Conservation (phyloP, 2,797 vertebrate genomes). For the Mycteria americana region DNA sequence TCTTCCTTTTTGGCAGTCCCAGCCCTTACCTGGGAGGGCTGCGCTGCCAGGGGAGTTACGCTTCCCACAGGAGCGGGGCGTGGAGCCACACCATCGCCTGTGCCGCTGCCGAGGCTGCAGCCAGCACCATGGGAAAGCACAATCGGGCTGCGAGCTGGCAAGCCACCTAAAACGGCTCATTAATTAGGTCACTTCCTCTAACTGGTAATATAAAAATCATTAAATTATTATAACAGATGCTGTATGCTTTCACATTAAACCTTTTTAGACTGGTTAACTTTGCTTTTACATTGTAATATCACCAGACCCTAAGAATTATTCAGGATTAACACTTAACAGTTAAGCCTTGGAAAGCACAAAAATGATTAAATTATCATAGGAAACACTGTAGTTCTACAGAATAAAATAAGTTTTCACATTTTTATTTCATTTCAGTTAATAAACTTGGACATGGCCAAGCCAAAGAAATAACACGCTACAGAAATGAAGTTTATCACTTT, state of each 20-base stretch:
- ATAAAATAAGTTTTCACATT: background rate
- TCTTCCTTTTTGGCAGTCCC: background rate
- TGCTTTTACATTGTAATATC: background rate
- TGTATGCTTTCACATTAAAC: background rate
- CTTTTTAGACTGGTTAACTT: background rate
- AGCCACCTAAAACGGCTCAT: rapidly evolving
- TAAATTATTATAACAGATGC: background rate
- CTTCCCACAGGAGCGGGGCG: background rate
- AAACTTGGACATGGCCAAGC: background rate
- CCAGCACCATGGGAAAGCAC: background rate
- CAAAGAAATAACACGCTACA: background rate
- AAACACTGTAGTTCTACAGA: background rate
- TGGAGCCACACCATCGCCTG: background rate
- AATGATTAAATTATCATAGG: background rate
- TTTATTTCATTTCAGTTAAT: background rate
- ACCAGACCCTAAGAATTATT: background rate
- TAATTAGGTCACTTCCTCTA: background rate
- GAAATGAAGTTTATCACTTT: background rate
- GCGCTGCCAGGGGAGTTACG: no score
- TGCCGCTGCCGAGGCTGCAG: rapidly evolving
- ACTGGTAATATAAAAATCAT: background rate
- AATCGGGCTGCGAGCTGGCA: background rate
- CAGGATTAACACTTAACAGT: background rate
- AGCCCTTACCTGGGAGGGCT: background rate
- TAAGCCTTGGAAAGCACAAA: background rate